These are phyloP conservation scores for Megalopta genalis DNA, from an alignment of 1,140 invertebrate species.

Conservation along the genomic window DNA sequence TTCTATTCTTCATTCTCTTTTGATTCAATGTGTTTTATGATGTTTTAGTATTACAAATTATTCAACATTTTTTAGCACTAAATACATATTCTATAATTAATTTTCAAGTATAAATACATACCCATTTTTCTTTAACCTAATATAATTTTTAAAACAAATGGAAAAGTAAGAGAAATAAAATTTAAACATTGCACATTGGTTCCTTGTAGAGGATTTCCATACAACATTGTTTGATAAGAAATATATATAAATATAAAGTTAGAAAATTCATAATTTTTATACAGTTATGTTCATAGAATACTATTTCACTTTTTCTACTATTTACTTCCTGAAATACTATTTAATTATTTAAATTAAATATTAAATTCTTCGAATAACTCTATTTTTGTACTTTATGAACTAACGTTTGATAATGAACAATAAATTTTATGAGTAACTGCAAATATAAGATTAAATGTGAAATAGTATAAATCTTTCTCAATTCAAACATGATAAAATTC, in stretches of 20 bases:
- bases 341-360: neutral
- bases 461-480: neutral
- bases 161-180: neutral
- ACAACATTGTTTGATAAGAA: neutral
- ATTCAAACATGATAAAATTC: neutral
- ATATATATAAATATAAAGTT: neutral
- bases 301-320: neutral
- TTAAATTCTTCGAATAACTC: neutral
- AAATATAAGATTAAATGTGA: neutral
- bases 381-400: neutral
- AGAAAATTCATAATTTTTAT: neutral
- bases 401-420: neutral
- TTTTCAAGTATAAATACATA: neutral
- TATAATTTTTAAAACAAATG: neutral
- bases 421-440: neutral
- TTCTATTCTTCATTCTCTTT: neutral
- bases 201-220: conserved; percentile 3
- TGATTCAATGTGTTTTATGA: neutral
- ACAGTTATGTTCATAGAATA: too few relatives aligned
- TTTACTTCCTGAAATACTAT: neutral
- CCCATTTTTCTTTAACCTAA: neutral
- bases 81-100: neutral
- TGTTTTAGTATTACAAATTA: neutral
- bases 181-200: neutral
- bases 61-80: neutral